phyloP scores from a whole-genome alignment of 2,797 vertebrate species.

The Nyctibius grandis region DNA sequence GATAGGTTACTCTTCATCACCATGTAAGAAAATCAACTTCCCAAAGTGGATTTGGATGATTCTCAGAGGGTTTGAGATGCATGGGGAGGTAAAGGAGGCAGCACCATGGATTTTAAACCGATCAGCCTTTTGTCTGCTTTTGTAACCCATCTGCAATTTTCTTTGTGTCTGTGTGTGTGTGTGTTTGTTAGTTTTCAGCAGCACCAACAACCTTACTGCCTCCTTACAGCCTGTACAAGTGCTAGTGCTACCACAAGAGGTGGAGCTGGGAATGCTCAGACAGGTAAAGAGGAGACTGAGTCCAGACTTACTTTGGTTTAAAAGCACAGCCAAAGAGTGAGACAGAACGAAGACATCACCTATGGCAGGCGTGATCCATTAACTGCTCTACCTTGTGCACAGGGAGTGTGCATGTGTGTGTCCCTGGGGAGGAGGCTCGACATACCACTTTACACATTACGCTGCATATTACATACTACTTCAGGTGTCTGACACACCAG shows the following conservation, averaged over 20 bases:
- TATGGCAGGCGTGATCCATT: neutral
- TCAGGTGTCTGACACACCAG: neutral
- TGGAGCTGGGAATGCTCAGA: neutral
- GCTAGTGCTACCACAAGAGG: neutral
- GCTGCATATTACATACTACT: neutral
- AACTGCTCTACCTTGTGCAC: neutral
- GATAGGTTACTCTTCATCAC: neutral
- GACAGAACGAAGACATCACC: neutral
- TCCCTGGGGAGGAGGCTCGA: neutral
- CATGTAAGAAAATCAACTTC: neutral
- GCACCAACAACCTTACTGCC: neutral
- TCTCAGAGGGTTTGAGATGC: neutral
- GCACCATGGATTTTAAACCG: neutral
- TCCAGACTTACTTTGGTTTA: neutral
- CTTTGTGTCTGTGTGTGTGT: neutral
- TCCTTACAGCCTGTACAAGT: neutral
- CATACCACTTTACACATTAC: fast-evolving
- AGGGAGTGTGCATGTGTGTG: fast-evolving
- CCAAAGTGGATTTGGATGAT: neutral
- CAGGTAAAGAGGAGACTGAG: neutral
- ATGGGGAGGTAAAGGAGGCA: neutral
- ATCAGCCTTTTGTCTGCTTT: neutral
- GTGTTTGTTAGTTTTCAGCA: neutral
- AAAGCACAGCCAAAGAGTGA: neutral
- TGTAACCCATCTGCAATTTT: neutral